phyloP scores from a whole-genome alignment of 2,797 vertebrate genomes.

The Orientallactaga sibirica region DNA sequence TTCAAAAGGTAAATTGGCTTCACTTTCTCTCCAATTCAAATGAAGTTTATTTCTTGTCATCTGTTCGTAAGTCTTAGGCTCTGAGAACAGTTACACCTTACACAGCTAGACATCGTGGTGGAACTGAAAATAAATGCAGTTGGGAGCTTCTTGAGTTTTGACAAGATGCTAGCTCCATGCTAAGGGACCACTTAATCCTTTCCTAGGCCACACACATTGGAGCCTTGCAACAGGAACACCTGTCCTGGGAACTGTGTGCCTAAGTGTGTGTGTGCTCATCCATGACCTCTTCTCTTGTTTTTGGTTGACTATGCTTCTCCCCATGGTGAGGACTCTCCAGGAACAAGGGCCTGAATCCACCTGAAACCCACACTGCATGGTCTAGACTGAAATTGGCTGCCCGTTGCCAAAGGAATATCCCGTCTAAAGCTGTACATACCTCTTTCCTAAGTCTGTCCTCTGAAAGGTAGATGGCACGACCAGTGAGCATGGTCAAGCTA shows the following conservation, averaged over 20 bases:
- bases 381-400: neutral
- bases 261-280: fast-evolving
- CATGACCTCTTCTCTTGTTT: neutral
- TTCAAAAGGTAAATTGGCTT: conserved; percentile 75
- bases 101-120: neutral
- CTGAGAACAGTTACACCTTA: conserved; percentile 40
- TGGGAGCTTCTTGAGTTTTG: neutral
- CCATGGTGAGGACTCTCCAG: fast-evolving
- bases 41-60: conserved; percentile 77
- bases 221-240: neutral
- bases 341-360: too few species aligned
- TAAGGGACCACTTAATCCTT: neutral
- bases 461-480: neutral
- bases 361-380: neutral
- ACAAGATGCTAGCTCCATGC: neutral
- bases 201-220: neutral
- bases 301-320: neutral
- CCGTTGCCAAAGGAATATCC: neutral
- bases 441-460: neutral
- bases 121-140: neutral
- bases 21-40: conserved; percentile 82
- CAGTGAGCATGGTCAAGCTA: neutral
- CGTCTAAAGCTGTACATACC: neutral
- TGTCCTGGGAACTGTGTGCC: too few species aligned
- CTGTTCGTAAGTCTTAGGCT: conserved; percentile 40